Conservation (phyloP, 2,113 vertebrate species). For the Phyllopteryx taeniolatus region DNA sequence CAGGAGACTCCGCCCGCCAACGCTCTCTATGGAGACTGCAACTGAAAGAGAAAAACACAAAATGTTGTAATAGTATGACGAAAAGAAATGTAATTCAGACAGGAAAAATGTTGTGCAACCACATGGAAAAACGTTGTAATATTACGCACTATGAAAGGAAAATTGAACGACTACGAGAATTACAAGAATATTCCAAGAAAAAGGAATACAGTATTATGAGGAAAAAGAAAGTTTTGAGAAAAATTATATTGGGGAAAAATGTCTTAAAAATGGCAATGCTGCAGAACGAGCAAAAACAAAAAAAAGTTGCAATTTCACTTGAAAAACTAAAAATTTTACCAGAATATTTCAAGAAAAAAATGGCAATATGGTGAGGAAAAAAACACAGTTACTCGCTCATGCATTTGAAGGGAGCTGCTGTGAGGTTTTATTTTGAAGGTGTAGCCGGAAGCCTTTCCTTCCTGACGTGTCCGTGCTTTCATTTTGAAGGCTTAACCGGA, state of each 20-base stretch:
- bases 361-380: background rate
- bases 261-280: no score
- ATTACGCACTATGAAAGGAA: no score
- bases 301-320: background rate
- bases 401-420: background rate
- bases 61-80: background rate
- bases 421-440: constrained; percentile 47
- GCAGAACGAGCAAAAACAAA: no score
- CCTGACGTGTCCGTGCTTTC: accelerated
- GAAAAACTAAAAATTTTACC: no score
- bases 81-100: background rate
- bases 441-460: constrained; percentile 20
- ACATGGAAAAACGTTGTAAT: no score
- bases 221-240: no score
- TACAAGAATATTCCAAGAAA: no score
- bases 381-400: background rate
- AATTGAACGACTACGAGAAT: no score
- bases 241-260: no score
- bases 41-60: background rate
- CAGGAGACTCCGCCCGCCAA: background rate
- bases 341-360: no score
- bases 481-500: constrained; percentile 8
- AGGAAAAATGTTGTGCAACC: no score
- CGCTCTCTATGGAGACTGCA: background rate
- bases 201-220: no score